phyloP scores from a whole-genome alignment of 2,888 invertebrate genomes.

The Erannis defoliaria region DNA sequence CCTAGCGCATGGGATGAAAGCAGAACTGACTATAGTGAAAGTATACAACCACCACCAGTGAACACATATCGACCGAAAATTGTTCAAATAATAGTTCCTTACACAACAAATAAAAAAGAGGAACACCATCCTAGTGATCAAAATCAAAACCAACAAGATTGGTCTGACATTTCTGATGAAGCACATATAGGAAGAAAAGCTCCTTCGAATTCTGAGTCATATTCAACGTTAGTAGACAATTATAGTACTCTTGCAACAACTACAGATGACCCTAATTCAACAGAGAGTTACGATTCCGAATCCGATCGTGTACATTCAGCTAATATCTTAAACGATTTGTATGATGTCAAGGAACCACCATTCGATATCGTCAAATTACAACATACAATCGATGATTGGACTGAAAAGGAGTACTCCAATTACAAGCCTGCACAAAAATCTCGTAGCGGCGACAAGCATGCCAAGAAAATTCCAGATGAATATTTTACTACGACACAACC shows the following conservation, averaged over 20 bases:
- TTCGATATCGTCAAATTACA: slow-evolving; percentile 92
- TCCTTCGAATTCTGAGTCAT: slow-evolving; percentile 67
- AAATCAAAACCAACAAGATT: slow-evolving; percentile 79
- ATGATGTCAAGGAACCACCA: slow-evolving; percentile 83
- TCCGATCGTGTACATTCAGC: slow-evolving; percentile 78
- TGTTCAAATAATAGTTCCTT: slow-evolving; percentile 94
- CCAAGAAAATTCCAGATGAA: slow-evolving; percentile 92
- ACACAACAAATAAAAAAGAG: slow-evolving; percentile 85
- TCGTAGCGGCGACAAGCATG: slow-evolving; percentile 86
- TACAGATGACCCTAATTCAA: slow-evolving; percentile 60
- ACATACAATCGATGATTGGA: slow-evolving; percentile 95
- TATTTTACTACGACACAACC: slow-evolving; percentile 89
- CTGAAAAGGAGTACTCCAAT: slow-evolving; percentile 90
- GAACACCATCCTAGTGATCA: slow-evolving; percentile 50
- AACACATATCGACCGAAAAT: slow-evolving; percentile 86
- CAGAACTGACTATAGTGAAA: slow-evolving; percentile 63
- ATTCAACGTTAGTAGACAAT: slow-evolving; percentile 55
- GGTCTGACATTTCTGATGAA: slow-evolving; percentile 63
- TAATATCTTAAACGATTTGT: slow-evolving; percentile 68
- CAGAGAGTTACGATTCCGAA: slow-evolving; percentile 84
- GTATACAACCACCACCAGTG: slow-evolving; percentile 53
- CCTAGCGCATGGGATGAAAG: slow-evolving; percentile 66
- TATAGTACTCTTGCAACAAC: slow-evolving; percentile 58
- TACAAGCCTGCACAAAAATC: slow-evolving; percentile 79
- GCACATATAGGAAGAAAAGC: slow-evolving; percentile 82